Evolutionary conservation across 2,113 vertebrate species (phyloP).

Genomic region (Hippocampus guttulatus): DNA sequence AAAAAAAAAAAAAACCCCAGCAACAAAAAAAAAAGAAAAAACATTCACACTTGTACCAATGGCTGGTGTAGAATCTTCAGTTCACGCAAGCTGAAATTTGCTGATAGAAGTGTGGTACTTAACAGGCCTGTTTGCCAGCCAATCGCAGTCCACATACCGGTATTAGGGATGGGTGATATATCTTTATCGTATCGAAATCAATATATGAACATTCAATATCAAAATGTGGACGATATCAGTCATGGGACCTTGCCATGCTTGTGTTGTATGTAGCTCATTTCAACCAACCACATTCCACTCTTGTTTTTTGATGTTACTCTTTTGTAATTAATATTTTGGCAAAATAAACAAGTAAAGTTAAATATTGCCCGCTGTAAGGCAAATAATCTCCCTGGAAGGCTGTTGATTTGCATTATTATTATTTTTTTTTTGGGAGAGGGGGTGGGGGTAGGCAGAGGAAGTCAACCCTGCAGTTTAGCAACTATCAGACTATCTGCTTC

Average conservation of each 20-base stretch:
- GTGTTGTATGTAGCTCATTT: too few species aligned
- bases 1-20: neutral
- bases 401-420: too few species aligned
- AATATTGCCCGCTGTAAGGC: neutral
- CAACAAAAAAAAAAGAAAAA: neutral
- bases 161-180: too few species aligned
- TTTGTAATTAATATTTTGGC: neutral
- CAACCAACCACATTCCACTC: neutral
- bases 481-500: neutral
- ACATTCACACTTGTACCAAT: neutral
- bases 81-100: neutral
- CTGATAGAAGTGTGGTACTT: neutral
- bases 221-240: too few species aligned
- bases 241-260: too few species aligned
- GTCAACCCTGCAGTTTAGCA: too few species aligned
- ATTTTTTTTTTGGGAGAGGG: neutral
- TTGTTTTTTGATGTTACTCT: neutral
- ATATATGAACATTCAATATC: too few species aligned
- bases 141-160: neutral
- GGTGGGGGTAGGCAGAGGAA: neutral
- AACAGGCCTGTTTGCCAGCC: neutral
- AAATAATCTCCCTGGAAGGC: too few species aligned
- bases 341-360: neutral
- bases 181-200: too few species aligned
- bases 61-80: neutral